phyloP scores from a whole-genome alignment of 2,113 vertebrate species.

The Anseranas semipalmata region DNA sequence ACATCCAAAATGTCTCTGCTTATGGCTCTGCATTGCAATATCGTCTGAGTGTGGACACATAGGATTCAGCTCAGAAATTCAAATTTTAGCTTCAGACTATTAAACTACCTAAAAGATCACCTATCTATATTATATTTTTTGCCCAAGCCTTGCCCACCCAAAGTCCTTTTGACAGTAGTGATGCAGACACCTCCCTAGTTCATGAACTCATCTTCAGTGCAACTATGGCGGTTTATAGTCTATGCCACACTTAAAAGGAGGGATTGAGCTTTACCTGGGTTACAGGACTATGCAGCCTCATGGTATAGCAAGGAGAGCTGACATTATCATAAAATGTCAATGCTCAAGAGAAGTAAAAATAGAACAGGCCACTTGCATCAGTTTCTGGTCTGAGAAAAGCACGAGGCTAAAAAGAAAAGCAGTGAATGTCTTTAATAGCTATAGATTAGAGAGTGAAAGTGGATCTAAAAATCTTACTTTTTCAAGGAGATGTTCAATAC shows the following conservation, averaged over 20 bases:
- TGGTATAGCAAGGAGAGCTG: background rate
- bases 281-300: background rate
- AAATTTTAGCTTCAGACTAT: background rate
- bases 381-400: conserved; percentile 42
- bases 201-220: background rate
- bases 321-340: conserved; percentile 39
- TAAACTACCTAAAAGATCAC: background rate
- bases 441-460: conserved; percentile 63
- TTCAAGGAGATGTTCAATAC: conserved; percentile 56
- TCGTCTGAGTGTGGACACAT: no score
- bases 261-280: background rate
- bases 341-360: conserved; percentile 36
- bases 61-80: background rate
- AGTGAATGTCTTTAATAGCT: conserved; percentile 40
- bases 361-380: conserved; percentile 51
- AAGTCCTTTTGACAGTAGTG: background rate
- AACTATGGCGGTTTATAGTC: background rate
- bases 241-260: background rate
- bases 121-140: background rate
- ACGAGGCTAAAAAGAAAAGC: conserved; percentile 26
- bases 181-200: background rate
- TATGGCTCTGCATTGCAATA: no score
- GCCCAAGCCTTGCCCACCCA: background rate
- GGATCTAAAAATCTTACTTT: conserved; percentile 64
- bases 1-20: no score